Base-by-base conservation (phyloP, 2,888 invertebrate species). In the Ophioninae sp. region DNA sequence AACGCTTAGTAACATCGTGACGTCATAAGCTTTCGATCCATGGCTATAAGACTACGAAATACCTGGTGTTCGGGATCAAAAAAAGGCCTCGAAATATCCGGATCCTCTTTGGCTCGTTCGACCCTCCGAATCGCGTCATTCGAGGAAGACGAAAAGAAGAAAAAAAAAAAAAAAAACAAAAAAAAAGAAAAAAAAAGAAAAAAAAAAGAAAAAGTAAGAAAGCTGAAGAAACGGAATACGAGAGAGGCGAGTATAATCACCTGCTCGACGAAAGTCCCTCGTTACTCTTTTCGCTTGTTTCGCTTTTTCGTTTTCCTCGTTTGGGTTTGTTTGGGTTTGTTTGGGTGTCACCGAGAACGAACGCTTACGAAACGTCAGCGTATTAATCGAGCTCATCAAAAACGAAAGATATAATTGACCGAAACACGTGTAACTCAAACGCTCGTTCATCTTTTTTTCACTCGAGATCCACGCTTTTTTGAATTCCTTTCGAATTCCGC, bases 401-500 rank as follows among this genome's bases (percentile, higher is more conserved):
- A 72, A 81, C 79, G 78, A 81, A 9, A 63, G 51, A 39, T 64
- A 63, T 8, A 30, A 23, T 30, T 65, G 39, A 7, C 9, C 44
- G 5, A 71, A 37, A 59, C n/a, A 20, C 7, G 22, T 41, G 6
- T 51, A 30, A 9, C 22, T 67, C 78, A 23, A 17, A 61, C 65
- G 73, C 78, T 41, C 63, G 81, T 59, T 65, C 51, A 74, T 56
- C 61, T 80, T 58, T 64, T 68, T 44, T 78, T 75, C 68, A 77
- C 67, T 68, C 59, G 74, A 74, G 73, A 83, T 83, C 80, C 77
- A 74, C 80, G 71, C n/a, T n/a, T 71, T 78, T 78, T 44, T 63
- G 74, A 78, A 81, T 81, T 81, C 83, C 74, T 81, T 65, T 75
- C 75, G 73, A 59, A 80, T 64, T 73, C 73, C 77, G 65, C 64